Conservation (phyloP, 2,888 invertebrate species). For the Ramazzottius varieornatus region DNA sequence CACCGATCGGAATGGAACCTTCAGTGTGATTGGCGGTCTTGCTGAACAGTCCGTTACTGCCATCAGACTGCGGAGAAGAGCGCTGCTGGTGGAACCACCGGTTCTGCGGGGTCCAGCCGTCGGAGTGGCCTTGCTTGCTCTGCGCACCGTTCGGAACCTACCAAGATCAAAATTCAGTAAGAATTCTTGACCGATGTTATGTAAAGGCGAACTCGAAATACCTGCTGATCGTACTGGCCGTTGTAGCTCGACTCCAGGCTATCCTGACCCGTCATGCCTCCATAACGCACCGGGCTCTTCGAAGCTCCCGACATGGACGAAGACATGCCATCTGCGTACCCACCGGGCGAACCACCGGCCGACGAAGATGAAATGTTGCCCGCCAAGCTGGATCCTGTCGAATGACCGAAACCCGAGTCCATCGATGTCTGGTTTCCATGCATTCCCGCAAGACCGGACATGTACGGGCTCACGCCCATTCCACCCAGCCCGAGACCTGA, state of each 20-base stretch:
- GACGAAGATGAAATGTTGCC: neutral
- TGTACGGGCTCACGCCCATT: constrained; percentile 15
- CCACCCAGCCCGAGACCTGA: constrained; percentile 18
- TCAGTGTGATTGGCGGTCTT: neutral
- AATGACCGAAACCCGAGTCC: neutral
- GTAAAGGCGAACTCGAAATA: too few relatives aligned
- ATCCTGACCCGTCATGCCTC: neutral
- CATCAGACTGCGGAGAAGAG: too few relatives aligned
- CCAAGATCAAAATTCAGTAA: too few relatives aligned
- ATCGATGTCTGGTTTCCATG: neutral
- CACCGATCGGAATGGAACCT: neutral
- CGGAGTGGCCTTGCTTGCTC: too few relatives aligned
- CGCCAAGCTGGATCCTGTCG: neutral
- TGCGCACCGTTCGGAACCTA: too few relatives aligned
- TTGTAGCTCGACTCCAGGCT: neutral
- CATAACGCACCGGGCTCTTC: neutral
- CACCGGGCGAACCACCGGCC: neutral
- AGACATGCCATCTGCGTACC: neutral
- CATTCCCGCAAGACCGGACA: neutral
- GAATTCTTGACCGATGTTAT: too few relatives aligned
- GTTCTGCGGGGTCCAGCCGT: too few relatives aligned
- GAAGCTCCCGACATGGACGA: neutral
- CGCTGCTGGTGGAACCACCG: too few relatives aligned
- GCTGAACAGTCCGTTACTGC: too few relatives aligned
- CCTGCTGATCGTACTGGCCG: too few relatives aligned